Evolutionary conservation across 2,888 invertebrate genomes (phyloP), one percentile per base, ranked within the genome.

Genomic region (Nomada goodeniana): DNA sequence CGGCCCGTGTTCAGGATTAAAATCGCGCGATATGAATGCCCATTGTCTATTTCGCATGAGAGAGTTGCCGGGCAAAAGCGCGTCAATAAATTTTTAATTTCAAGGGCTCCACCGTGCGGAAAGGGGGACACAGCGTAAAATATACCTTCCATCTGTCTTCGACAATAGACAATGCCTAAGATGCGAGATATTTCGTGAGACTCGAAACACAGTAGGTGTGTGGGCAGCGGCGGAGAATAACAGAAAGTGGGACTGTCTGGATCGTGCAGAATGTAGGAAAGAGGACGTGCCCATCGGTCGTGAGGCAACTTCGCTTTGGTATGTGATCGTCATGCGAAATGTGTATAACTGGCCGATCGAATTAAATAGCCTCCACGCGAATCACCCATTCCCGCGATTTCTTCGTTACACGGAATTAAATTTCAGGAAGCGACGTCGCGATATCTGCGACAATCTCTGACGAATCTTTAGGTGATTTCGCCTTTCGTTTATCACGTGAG

Each of bases 191-290:
- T 85, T 88, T 89, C 85, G 78, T 80, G 83, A 82, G 83, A 75
- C 59, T 82, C 80, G 80, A 71, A 68, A 76, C 83, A 76, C 83
- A 9, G 68, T 44, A 55, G 70, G 74, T 76, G 83, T 88, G 88
- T 88, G 86, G 83, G 89, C 80, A 72, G 87, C 64, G 63, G 53
- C 63, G 83, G 73, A 59, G 87, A 89, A 82, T 79, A 87, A 83
- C 83, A 83, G 87, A 89, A 89, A 87, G 89, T 82, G 83, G 82
- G 88, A 89, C 82, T 82, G 83, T 64, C 67, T 80, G 86, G 83
- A 88, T 89, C 85, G 88, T 83, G 89, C 79, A 89, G 89, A 88
- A 88, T 88, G 87, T 84, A 83, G 74, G 70, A 83, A 83, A 87
- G 87, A 78, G 89, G 85, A 87, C 87, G 83, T 83, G 82, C 82